These are phyloP conservation scores for Gila robusta DNA, from an alignment of 2,797 vertebrate species.

Conservation along the genomic window DNA sequence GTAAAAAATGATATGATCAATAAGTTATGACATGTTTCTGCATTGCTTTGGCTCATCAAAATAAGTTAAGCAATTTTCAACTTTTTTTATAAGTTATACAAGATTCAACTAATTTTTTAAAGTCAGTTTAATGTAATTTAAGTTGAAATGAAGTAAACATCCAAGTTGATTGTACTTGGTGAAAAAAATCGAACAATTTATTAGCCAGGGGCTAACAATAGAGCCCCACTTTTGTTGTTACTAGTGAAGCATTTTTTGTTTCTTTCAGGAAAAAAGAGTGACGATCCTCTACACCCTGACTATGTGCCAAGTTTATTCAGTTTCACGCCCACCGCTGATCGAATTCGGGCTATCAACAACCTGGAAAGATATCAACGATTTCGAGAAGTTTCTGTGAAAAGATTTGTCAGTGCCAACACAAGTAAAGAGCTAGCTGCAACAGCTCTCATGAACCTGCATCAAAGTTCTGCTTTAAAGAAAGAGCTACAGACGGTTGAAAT, in stretches of 20 bases:
- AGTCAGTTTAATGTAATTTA: too few relatives aligned
- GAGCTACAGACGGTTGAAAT: not conserved
- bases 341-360: not conserved
- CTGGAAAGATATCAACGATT: conserved; percentile 43
- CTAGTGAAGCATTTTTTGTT: not conserved
- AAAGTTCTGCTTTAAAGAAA: not conserved
- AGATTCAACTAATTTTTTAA: too few relatives aligned
- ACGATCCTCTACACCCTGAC: conserved; percentile 44
- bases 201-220: not conserved
- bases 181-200: not conserved
- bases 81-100: too few relatives aligned
- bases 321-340: conserved; percentile 46
- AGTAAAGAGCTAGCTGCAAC: conserved; percentile 38
- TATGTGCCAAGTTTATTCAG: conserved; percentile 53
- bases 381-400: conserved; percentile 47
- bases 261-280: conserved; percentile 37
- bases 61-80: too few relatives aligned
- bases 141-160: too few relatives aligned
- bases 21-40: too few relatives aligned
- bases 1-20: too few relatives aligned
- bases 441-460: conserved; percentile 47
- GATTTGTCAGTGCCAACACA: conserved; percentile 21
- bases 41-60: too few relatives aligned
- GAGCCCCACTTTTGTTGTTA: not conserved
- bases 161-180: too few relatives aligned